Base-by-base conservation (phyloP, 2,888 invertebrate species). In the Heliconius aoede region DNA sequence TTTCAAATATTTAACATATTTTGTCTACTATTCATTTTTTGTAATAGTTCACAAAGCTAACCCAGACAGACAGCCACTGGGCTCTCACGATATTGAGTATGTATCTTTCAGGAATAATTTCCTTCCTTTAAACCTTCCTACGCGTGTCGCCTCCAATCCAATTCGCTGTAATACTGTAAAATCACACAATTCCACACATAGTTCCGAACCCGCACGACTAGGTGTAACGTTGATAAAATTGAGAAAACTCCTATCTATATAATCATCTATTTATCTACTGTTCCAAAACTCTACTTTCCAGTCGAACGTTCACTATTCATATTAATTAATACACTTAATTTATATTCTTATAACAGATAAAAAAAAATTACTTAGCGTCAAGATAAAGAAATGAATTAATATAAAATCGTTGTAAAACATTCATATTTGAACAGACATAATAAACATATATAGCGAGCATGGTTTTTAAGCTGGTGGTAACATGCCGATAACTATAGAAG, bases 181-280 rank as follows among this genome's bases (percentile, higher is more conserved):
- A 82, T 83, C 61, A 74, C 76, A 55, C 58, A 46, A 72, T 24
- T 21, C 60, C 40, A n/a, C 21, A 28, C 65, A 18, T 58, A 82
- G 83, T 79, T 81, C 78, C 46, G 68, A 76, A 51, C 62, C 68
- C 78, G 86, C 88, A 89, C 88, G 87, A 91, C 90, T 89, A 91
- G 86, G 89, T 86, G 88, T 89, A 93, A 93, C 93, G 87, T 93
- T 93, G 90, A 93, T 93, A 93, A 92, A 93, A 93, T 94, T 94
- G 91, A 90, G 93, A 93, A 92, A 91, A 90, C 86, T 85, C 91
- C 93, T 93, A 94, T 91, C 91, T 93, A 92, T 93, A 92, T 81
- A 82, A 81, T 78, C 82, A 82, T 78, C 76, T 69, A 78, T 76
- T 74, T 76, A 78, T 71, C 78, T 80, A 78, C 68, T 51, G 76